A percentile compares a stretch with the other conserved stretches of the same genome.
These are phyloP conservation scores for Xylocopa sonorina DNA, from an alignment of 1,140 invertebrate species.

Conservation along the genomic window DNA sequence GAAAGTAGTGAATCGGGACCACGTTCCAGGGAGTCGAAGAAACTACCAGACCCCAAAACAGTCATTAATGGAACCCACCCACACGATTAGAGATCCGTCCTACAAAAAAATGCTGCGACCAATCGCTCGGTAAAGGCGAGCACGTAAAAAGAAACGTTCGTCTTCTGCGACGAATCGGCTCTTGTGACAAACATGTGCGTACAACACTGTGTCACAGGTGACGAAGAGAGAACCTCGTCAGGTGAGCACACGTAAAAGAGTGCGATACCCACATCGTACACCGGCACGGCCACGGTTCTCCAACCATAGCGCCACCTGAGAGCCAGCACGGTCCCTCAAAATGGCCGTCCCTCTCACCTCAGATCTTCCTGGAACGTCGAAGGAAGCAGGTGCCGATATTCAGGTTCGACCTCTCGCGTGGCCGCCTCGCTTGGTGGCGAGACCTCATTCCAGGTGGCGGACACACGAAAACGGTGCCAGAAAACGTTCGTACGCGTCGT, in stretches of 20 bases:
- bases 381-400: slow-evolving; percentile 65
- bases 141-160: not conserved
- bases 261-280: slow-evolving; percentile 54
- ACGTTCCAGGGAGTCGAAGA: slow-evolving; percentile 17
- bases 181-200: too few relatives aligned
- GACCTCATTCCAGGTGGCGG: slow-evolving; percentile 60
- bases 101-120: not conserved
- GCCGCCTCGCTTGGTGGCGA: slow-evolving; percentile 46
- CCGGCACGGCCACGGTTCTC: slow-evolving; percentile 43
- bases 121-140: not conserved
- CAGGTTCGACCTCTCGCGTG: slow-evolving; percentile 53
- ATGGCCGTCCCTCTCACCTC: slow-evolving; percentile 70
- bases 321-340: slow-evolving; percentile 60
- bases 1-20: slow-evolving; percentile 42
- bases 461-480: slow-evolving; percentile 55
- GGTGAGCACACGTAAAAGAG: slow-evolving; percentile 53
- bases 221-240: slow-evolving; percentile 40
- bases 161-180: not conserved
- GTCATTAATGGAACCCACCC: not conserved
- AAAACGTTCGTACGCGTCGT: slow-evolving; percentile 28
- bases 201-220: slow-evolving; percentile 30
- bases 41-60: not conserved
- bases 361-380: slow-evolving; percentile 68
- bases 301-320: slow-evolving; percentile 66
- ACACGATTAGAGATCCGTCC: not conserved